Evolutionary conservation across 2,113 vertebrate genomes (phyloP).

Genomic region (Melanotaenia duboulayi): DNA sequence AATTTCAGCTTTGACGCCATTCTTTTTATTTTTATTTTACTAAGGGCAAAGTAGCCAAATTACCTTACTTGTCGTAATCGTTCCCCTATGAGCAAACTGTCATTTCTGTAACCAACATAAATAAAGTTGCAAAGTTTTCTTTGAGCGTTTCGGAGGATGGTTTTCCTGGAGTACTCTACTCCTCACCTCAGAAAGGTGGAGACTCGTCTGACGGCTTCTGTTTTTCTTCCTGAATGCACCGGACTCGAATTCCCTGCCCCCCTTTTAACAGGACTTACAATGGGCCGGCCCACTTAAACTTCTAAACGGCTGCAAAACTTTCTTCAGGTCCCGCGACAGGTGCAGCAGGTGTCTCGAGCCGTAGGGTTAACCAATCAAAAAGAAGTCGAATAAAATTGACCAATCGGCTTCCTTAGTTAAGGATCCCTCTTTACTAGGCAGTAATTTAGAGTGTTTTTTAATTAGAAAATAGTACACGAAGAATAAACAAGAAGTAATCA

Average conservation of each 20-base stretch:
- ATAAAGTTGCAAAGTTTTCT: slow-evolving; percentile 40
- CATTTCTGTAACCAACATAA: not conserved
- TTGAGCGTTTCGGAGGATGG: slow-evolving; percentile 42
- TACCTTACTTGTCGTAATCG: not conserved
- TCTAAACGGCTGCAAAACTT: slow-evolving; percentile 52
- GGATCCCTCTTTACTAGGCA: not conserved
- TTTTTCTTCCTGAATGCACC: slow-evolving; percentile 62
- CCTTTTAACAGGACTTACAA: slow-evolving; percentile 29
- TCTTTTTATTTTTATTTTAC: slow-evolving; percentile 9
- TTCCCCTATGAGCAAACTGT: accelerated
- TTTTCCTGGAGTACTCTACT: slow-evolving; percentile 78
- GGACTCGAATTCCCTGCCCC: not conserved
- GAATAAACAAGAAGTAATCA: too few species aligned
- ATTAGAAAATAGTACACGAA: too few species aligned
- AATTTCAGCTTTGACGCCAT: slow-evolving; percentile 69
- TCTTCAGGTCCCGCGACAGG: slow-evolving; percentile 61
- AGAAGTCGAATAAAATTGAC: slow-evolving; percentile 6
- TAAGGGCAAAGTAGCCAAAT: not conserved
- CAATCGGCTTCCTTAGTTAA: slow-evolving; percentile 43
- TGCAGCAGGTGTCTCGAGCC: slow-evolving; percentile 32
- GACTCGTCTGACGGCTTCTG: slow-evolving; percentile 15
- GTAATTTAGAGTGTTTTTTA: not conserved
- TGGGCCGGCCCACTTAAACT: slow-evolving; percentile 64
- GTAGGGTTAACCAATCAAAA: slow-evolving; percentile 39
- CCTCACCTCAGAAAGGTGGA: slow-evolving; percentile 32